Base-by-base conservation (phyloP, 2,113 vertebrate genomes). In the Anolis carolinensis region DNA sequence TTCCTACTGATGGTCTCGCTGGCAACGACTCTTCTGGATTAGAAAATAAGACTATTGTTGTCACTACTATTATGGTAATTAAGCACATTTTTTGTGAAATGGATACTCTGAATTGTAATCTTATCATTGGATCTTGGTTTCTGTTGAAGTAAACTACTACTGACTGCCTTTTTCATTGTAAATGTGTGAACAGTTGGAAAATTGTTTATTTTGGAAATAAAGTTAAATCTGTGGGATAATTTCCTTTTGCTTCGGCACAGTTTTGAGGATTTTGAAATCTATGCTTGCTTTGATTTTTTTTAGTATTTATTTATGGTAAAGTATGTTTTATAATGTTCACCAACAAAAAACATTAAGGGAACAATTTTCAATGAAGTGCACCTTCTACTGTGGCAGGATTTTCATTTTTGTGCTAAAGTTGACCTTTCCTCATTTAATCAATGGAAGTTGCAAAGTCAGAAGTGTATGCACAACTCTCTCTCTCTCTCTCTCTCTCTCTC, bases 21-120 rank as follows among this genome's bases (percentile, higher is more conserved):
- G 96, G 96, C 87, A 99, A 99, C 77, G 98, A 99, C 73, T 97
- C 98, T 52, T 97, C 98, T 55, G 98, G 98, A 91, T 97, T 99
- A 96, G 99, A 99, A 94, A 99, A 99, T 95, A 99, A 99, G 95
- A 99, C 99, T 2, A 98, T 99, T 84, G 97, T 99, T 87, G 99
- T 99, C 92, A 99, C 99, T 79, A 99, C 98, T 68, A 99, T 99
- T 93, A 96, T 99, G 98, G 99, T 99, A 98, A 97, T 95, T 93
- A 93, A 90, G 80, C 82, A 95, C 76, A 32, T 94, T 77, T 91
- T 92, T 93, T 94, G 82, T 92, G 87, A 88, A 88, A 93, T 81
- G 90, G 80, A 86, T 71, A 68, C 5, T 86, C 48, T 90, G 83
- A 90, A 52, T 89, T 80, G 82, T 55, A 81, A 74, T 71, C 79